Evolutionary conservation across 1,140 invertebrate genomes (phyloP), one percentile per base, ranked within the genome.

Genomic region (Rhopalosiphum maidis): DNA sequence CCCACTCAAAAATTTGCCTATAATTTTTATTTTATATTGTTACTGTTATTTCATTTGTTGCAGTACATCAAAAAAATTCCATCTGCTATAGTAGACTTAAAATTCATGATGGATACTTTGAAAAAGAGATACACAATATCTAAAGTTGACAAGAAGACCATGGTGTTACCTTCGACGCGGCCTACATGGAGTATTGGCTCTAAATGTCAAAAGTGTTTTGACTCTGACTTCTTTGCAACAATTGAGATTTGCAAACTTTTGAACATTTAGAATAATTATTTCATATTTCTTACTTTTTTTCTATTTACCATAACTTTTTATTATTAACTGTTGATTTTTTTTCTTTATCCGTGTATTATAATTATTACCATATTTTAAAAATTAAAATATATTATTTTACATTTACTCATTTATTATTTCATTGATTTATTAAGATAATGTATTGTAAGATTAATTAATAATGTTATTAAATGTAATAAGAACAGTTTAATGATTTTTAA

Each of bases 201-300:
- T 23, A 93, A 85, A 55, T 93, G 82, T 55, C 91, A 93, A 93
- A 93, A 86, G 8, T 93, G 91, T 93, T 93, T 93, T n/a, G 91
- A 86, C 22, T 93, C 91, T n/a, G 91, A 93, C 37, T 18, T 60
- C 11, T 93, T 86, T 35, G 91, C 91, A 5, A 93, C 91, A 41
- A 15, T 25, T 55, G 82, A 93, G 25, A 37, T 93, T 86, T 93
- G 91, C 37, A 93, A 86, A 86, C 35, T 93, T 1, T 86, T 93
- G 35, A 54, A 86, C 35, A 85, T 93, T 30, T 60, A 41, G 48
- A 46, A 41, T 43, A 88, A 88, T 37, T 41, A 43, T 89, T 54
- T 55, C 7, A 54, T 9, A 37, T 88, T 22, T 54, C 46, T 89
- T 89, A 54, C 46, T 48, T 87, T 54, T 89, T 54, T 54, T 35